These are phyloP conservation scores for Caenorhabditis latens DNA, from an alignment of 1,140 invertebrate species.

Conservation along the genomic window DNA sequence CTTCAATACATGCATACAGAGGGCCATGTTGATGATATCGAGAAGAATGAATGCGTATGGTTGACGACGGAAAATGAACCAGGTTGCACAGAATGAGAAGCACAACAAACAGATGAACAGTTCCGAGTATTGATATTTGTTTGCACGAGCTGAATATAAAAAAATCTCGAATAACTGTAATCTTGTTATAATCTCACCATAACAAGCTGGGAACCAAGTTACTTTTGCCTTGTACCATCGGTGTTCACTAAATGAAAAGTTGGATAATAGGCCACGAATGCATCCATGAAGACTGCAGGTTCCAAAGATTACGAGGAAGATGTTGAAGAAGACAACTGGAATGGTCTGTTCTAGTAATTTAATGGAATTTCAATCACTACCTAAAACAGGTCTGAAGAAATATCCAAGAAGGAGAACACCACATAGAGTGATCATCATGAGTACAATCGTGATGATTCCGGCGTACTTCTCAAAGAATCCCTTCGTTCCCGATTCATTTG, in stretches of 20 bases:
- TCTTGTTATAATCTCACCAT: not conserved
- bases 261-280: slow-evolving; percentile 67
- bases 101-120: slow-evolving; percentile 18
- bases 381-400: slow-evolving; percentile 72
- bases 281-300: slow-evolving; percentile 67
- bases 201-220: not conserved
- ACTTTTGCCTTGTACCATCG: slow-evolving; percentile 49
- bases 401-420: slow-evolving; percentile 71
- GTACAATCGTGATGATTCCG: slow-evolving; percentile 64
- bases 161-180: not conserved
- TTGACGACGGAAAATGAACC: slow-evolving; percentile 68
- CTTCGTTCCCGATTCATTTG: slow-evolving; percentile 45
- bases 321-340: slow-evolving; percentile 73
- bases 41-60: slow-evolving; percentile 72
- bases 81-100: slow-evolving; percentile 65
- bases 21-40: slow-evolving; percentile 71
- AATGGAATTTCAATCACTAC: slow-evolving; percentile 42
- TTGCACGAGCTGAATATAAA: not conserved
- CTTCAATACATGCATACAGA: slow-evolving; percentile 73
- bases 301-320: slow-evolving; percentile 71
- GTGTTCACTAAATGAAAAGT: slow-evolving; percentile 33
- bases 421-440: slow-evolving; percentile 69
- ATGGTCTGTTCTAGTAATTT: slow-evolving; percentile 9
- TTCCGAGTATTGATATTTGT: slow-evolving; percentile 19
- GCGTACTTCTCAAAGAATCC: slow-evolving; percentile 45